Evolutionary conservation across 2,113 vertebrate species (phyloP), one percentile per base, ranked within the genome.

Genomic region (Psophia crepitans): DNA sequence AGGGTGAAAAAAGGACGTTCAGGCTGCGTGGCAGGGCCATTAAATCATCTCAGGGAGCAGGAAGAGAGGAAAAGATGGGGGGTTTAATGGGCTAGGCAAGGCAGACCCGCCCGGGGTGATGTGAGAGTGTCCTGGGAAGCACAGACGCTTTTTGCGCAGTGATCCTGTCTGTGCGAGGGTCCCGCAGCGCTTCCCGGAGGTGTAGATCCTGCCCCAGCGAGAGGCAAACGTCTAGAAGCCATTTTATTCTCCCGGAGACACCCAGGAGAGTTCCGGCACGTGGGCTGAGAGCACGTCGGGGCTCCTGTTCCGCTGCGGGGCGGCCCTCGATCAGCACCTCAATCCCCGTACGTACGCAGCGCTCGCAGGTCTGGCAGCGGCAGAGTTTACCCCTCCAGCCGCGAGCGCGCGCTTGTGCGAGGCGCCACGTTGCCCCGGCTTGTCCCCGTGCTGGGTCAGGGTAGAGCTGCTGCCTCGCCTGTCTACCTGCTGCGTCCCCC

Each of bases 321-420:
- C 26, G 39, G 24, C n/a, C 48, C 56, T 90, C 12, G 15, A 5
- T 46, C 65, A n/a, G 65, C 74, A 26, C 75, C 27, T n/a, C 9
- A 33, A 35, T 57, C 89, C 57, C 39, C 6, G 0, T 16, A 8
- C 5, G 0, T 3, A 2, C 2, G 1, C 75, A 78, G 20, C 32
- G 6, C 46, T 8, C 24, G 1, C 70, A 32, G 20, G 61, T 54
- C 73, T 1, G 3, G n/a, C 82, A 46, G 57, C 75, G 80, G 60
- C 3, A 6, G 56, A 56, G 77, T 11, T 74, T 14, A 6, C 16
- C n/a, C 80, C 64, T 83, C 41, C 27, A 17, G 10, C 49, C 0
- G 6, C 58, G n/a, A 65, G 68, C 9, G 3, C 3, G 4, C 2
- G 5, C 24, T 69, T 48, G 57, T 73, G 71, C 79, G 18, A 73